phyloP scores from a whole-genome alignment of 2,888 invertebrate genomes.

The Tipula lateralis region DNA sequence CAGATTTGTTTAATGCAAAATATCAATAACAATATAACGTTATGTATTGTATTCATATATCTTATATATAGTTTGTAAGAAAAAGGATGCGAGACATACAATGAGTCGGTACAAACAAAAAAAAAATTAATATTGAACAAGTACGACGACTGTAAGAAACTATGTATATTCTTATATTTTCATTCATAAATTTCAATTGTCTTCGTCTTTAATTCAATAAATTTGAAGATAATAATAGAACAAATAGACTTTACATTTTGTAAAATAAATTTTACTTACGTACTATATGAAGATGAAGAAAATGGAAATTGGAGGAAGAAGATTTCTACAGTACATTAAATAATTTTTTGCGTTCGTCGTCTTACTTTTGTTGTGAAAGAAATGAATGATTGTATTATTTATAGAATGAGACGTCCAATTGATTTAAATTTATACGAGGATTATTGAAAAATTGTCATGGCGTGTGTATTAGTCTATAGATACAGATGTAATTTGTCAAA shows the following conservation, averaged over 20 bases:
- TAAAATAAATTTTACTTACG: neutral
- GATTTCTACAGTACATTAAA: neutral
- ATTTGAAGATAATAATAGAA: conserved; percentile 9
- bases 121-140: neutral
- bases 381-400: conserved; percentile 13
- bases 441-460: neutral
- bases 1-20: neutral
- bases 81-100: neutral
- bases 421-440: neutral
- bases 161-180: neutral
- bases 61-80: neutral
- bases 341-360: neutral
- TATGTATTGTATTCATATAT: neutral
- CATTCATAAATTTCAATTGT: conserved; percentile 19
- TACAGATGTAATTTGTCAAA: neutral
- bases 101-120: neutral
- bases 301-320: neutral
- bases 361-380: neutral
- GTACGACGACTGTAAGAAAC: neutral
- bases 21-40: neutral
- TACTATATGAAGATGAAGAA: neutral
- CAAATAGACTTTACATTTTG: neutral
- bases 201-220: conserved; percentile 19
- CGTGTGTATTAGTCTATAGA: neutral
- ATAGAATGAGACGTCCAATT: neutral